phyloP scores from a whole-genome alignment of 1,140 invertebrate genomes.

The Ips nitidus region DNA sequence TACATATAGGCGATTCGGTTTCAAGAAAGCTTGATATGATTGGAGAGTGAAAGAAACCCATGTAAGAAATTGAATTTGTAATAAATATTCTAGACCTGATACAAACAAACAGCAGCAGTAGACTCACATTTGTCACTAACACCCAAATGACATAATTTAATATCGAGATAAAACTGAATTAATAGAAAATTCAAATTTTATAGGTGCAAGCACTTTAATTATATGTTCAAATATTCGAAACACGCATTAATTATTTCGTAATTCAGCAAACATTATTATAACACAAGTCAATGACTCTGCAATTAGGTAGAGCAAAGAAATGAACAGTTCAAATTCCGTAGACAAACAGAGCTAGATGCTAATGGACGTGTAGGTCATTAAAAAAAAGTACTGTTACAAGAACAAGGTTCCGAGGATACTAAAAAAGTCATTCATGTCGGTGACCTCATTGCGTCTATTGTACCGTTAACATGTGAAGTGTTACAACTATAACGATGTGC shows the following conservation, averaged over 20 bases:
- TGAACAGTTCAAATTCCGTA: too few species aligned
- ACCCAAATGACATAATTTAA: too few species aligned
- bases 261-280: conserved; percentile 6
- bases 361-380: neutral
- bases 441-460: neutral
- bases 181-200: neutral
- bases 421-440: neutral
- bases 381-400: neutral
- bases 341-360: too few species aligned
- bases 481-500: neutral
- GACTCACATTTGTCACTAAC: too few species aligned
- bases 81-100: too few species aligned
- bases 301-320: neutral
- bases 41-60: too few species aligned
- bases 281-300: neutral
- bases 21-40: too few species aligned
- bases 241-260: conserved; percentile 9
- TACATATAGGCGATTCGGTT: too few species aligned
- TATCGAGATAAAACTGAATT: neutral
- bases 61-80: too few species aligned
- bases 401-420: neutral
- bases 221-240: neutral
- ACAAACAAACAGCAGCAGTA: too few species aligned
- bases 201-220: conserved; percentile 1
- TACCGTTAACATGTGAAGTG: neutral